These are phyloP conservation scores for Archaeoteleia sp. DNA, from an alignment of 2,888 invertebrate genomes.

Conservation along the genomic window DNA sequence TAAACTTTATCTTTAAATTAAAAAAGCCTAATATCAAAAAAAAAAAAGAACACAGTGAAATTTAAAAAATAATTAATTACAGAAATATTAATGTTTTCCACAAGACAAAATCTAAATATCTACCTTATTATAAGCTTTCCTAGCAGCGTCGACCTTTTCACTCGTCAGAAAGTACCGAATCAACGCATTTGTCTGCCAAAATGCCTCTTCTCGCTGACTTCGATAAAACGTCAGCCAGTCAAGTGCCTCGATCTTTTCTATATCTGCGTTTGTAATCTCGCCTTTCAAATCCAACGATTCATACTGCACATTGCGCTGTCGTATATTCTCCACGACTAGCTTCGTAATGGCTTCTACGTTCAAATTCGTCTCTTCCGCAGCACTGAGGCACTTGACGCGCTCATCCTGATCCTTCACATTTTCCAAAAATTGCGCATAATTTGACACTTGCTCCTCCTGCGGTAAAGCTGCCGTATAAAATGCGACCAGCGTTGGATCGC, in stretches of 20 bases:
- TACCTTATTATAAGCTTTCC: slow-evolving; percentile 83
- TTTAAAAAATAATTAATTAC: slow-evolving; percentile 1
- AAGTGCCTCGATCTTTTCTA: slow-evolving; percentile 84
- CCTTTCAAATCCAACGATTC: slow-evolving; percentile 73
- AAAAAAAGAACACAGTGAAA: slow-evolving; percentile 20
- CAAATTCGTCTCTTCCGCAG: slow-evolving; percentile 84
- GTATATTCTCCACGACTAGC: slow-evolving; percentile 87
- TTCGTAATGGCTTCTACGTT: slow-evolving; percentile 91
- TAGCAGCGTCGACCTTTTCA: slow-evolving; percentile 88
- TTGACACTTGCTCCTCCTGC: slow-evolving; percentile 76
- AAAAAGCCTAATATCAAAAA: too few relatives aligned
- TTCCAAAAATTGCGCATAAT: slow-evolving; percentile 83
- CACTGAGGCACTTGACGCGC: slow-evolving; percentile 81
- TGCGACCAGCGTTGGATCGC: slow-evolving; percentile 87
- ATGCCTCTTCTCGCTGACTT: slow-evolving; percentile 85
- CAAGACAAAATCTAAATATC: slow-evolving; percentile 7
- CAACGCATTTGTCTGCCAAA: slow-evolving; percentile 92
- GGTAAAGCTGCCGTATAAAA: slow-evolving; percentile 90
- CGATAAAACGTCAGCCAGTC: slow-evolving; percentile 92
- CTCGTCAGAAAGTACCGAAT: slow-evolving; percentile 89
- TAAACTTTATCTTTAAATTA: too few relatives aligned
- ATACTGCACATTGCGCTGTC: slow-evolving; percentile 72
- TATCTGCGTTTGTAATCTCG: slow-evolving; percentile 82
- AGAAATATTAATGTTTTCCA: neutral
- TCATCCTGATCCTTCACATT: slow-evolving; percentile 80